A percentile compares a stretch with the other conserved stretches of the same genome.
These are phyloP conservation scores for Strongylocentrotus purpuratus DNA, from an alignment of 35 echinoderm and acorn worm species.

Conservation along the genomic window DNA sequence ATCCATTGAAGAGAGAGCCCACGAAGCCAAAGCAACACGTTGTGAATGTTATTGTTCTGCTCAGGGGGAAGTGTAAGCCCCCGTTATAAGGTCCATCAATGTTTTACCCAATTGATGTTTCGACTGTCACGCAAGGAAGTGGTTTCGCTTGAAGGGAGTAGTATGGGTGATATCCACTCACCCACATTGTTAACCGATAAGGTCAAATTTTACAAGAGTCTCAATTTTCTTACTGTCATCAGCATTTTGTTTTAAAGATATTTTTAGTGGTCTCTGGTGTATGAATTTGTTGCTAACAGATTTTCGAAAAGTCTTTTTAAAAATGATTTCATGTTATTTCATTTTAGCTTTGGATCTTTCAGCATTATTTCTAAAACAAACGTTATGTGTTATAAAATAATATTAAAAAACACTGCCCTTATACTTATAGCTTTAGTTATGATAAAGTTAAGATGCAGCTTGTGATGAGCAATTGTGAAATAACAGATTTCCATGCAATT, in stretches of 20 bases:
- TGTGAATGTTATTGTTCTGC: no score
- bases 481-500: no score
- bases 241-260: background rate
- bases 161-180: background rate
- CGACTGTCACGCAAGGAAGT: background rate
- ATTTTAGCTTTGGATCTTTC: no score
- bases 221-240: background rate
- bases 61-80: no score
- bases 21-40: background rate
- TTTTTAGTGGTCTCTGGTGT: background rate
- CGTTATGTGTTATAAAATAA: no score
- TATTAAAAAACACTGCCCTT: no score
- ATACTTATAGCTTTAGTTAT: no score
- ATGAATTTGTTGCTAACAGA: background rate
- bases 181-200: background rate
- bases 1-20: background rate
- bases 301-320: background rate
- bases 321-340: no score
- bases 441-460: no score
- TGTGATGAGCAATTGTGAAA: no score
- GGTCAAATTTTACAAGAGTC: background rate
- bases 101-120: background rate
- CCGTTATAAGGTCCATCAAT: no score
- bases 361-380: no score
- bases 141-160: background rate